Evolutionary conservation across 2,888 invertebrate species (phyloP).

Genomic region (Drosophila nigricruria): DNA sequence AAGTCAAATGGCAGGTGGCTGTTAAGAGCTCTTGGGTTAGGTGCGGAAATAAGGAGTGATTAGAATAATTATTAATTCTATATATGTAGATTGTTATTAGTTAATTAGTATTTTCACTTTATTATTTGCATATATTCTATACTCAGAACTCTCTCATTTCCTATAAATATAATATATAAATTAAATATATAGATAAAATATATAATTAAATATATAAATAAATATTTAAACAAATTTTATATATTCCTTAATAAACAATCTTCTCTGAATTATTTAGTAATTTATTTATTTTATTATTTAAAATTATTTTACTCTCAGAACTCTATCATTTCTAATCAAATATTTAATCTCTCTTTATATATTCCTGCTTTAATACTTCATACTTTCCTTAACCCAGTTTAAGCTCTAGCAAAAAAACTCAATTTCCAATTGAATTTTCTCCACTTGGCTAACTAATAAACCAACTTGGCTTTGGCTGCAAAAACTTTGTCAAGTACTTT

Average conservation of each 20-base stretch:
- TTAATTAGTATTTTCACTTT: background rate
- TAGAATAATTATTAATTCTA: background rate
- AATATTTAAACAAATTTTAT: no score
- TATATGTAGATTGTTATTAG: background rate
- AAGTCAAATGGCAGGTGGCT: background rate
- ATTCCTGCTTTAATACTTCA: background rate
- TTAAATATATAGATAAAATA: no score
- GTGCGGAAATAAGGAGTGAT: background rate
- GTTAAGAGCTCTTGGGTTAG: background rate
- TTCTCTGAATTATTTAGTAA: background rate
- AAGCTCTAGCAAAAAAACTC: background rate
- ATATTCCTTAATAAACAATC: no score
- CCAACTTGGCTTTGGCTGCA: slow-evolving; percentile 26
- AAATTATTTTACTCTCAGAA: no score
- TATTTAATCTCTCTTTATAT: background rate
- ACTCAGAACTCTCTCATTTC: no score
- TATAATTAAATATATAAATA: no score
- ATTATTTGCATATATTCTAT: background rate
- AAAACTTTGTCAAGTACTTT: slow-evolving; percentile 53
- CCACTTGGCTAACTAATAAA: slow-evolving; percentile 41
- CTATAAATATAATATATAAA: no score
- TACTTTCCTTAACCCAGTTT: background rate
- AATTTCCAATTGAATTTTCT: slow-evolving; percentile 19
- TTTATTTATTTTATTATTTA: background rate
- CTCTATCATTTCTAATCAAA: background rate